Evolutionary conservation across 1,140 invertebrate species (phyloP).

Genomic region (Trichomalopsis sarcophagae): DNA sequence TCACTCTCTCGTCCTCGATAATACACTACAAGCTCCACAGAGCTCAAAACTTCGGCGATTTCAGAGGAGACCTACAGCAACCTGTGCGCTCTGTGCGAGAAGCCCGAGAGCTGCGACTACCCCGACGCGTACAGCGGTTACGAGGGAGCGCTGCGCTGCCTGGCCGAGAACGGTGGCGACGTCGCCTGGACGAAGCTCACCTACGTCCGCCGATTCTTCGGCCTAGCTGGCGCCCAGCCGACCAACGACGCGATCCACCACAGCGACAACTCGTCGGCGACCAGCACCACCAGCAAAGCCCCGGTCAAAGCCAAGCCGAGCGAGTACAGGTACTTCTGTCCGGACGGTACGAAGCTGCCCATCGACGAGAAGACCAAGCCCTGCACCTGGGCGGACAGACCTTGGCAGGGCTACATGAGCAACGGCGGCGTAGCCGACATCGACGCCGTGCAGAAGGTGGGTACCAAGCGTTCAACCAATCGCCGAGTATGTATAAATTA

Average conservation of each 20-base stretch:
- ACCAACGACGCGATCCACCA: constrained; percentile 62
- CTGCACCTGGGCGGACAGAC: constrained; percentile 86
- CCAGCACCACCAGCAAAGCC: constrained; percentile 56
- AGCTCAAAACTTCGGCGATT: constrained; percentile 39
- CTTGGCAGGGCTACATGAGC: constrained; percentile 85
- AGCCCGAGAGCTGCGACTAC: constrained; percentile 85
- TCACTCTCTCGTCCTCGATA: constrained; percentile 33
- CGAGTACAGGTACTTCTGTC: constrained; percentile 86
- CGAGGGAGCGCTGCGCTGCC: constrained; percentile 87
- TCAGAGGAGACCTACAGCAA: constrained; percentile 83
- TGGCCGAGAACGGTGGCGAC: constrained; percentile 86
- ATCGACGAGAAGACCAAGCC: constrained; percentile 78
- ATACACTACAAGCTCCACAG: neutral
- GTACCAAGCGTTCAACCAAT: constrained; percentile 11
- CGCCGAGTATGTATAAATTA: too few species aligned
- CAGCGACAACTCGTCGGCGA: neutral
- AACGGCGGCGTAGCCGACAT: constrained; percentile 76
- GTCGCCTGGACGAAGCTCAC: constrained; percentile 91
- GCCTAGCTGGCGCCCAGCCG: constrained; percentile 76
- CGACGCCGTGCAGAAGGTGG: constrained; percentile 70
- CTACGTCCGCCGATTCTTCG: constrained; percentile 85
- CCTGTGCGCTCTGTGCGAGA: constrained; percentile 84
- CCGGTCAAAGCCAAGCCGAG: constrained; percentile 75
- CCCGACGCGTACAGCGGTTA: constrained; percentile 89
- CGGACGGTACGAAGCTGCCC: constrained; percentile 83